Conservation (phyloP, 30 jellyfish, hydroid and myxozoan species). For the Aurelia sp. region DNA sequence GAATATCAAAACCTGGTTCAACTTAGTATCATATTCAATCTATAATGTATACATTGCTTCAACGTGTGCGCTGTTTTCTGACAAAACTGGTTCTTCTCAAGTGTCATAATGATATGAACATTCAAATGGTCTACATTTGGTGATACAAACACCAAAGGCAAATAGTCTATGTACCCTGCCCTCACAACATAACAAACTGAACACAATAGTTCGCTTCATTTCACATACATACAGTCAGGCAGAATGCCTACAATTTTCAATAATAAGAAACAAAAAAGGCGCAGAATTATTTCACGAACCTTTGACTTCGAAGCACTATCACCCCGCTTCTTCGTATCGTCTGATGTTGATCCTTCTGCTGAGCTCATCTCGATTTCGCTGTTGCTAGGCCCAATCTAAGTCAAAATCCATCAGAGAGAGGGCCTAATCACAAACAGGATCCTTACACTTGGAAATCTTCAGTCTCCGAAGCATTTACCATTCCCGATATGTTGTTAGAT, state of each 20-base stretch:
- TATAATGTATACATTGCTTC: no score
- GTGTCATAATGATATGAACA: no score
- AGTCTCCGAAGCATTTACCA: no score
- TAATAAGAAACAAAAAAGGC: background rate
- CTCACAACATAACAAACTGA: background rate
- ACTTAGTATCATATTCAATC: no score
- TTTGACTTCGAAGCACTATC: constrained; percentile 66
- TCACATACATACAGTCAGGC: background rate
- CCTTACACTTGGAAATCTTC: no score
- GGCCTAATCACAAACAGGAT: constrained; percentile 27
- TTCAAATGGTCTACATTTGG: no score
- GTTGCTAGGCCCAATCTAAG: constrained; percentile 59
- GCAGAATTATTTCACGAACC: constrained; percentile 6
- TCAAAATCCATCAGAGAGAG: background rate
- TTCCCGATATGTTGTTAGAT: no score
- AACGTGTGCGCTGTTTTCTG: no score
- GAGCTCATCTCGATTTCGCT: constrained; percentile 29
- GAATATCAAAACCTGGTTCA: no score
- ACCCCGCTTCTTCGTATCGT: constrained; percentile 20
- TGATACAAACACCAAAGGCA: background rate
- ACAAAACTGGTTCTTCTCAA: no score
- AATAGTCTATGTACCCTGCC: background rate
- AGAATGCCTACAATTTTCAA: background rate
- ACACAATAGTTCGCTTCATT: background rate
- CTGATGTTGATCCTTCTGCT: constrained; percentile 48